Conservation (phyloP, 2,797 vertebrate species). For the Myotis pilosus region DNA sequence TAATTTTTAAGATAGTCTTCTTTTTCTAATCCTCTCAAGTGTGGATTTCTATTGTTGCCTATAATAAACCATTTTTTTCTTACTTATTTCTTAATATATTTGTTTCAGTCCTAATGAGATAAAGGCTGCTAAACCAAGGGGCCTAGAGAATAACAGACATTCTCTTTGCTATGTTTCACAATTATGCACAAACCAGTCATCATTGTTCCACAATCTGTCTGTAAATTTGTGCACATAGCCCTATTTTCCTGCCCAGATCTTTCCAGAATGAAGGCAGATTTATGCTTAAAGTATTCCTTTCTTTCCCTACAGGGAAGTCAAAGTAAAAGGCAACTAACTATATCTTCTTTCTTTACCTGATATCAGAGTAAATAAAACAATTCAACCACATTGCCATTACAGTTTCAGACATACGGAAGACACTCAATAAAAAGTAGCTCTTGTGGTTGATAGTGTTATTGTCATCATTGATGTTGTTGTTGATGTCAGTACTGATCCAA, state of each 20-base stretch:
- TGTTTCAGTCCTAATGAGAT: not conserved
- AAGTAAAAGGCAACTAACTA: not conserved
- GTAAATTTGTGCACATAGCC: not conserved
- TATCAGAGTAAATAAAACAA: not conserved
- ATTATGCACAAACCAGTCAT: not conserved
- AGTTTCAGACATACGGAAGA: not conserved
- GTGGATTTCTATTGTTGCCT: not conserved
- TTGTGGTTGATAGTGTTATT: not conserved
- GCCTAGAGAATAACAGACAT: not conserved
- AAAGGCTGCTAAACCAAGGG: not conserved
- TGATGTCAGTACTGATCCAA: not conserved
- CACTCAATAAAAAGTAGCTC: not conserved
- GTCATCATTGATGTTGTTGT: not conserved
- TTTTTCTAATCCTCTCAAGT: not conserved
- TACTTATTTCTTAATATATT: conserved; percentile 21
- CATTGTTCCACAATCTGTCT: not conserved
- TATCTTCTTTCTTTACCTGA: conserved; percentile 3
- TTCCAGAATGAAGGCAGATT: not conserved
- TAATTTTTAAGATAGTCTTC: not conserved
- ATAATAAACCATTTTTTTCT: not conserved
- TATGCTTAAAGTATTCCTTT: not conserved
- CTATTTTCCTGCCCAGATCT: not conserved
- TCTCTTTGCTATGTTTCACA: not conserved
- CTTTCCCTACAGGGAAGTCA: not conserved
- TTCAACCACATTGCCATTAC: not conserved